These are phyloP conservation scores for Drosophila nigromelanica DNA, from an alignment of 1,140 invertebrate species.

Conservation along the genomic window DNA sequence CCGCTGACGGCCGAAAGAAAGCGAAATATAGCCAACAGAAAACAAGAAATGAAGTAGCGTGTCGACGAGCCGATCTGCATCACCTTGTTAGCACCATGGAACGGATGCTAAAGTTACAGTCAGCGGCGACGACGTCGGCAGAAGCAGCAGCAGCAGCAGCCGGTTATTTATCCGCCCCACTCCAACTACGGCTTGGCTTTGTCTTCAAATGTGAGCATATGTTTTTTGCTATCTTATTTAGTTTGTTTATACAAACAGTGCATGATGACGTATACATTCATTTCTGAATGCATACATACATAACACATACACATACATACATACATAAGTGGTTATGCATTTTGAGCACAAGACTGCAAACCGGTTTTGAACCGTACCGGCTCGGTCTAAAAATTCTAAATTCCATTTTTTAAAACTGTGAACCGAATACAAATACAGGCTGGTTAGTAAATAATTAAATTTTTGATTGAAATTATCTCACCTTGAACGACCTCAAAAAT, in stretches of 20 bases:
- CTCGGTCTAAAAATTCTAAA: no score
- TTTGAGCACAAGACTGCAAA: background rate
- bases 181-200: slow-evolving; percentile 25
- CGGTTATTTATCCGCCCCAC: slow-evolving; percentile 62
- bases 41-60: slow-evolving; percentile 70
- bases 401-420: no score
- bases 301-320: background rate
- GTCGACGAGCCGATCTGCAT: slow-evolving; percentile 72
- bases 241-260: slow-evolving; percentile 37
- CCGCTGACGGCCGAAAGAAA: slow-evolving; percentile 49
- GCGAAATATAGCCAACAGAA: slow-evolving; percentile 50
- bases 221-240: slow-evolving; percentile 10
- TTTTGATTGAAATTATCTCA: no score
- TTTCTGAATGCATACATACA: slow-evolving; percentile 5
- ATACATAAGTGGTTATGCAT: slow-evolving; percentile 7
- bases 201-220: slow-evolving; percentile 19
- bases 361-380: no score
- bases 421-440: no score
- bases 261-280: slow-evolving; percentile 8
- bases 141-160: slow-evolving; percentile 35
- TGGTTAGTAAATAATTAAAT: no score
- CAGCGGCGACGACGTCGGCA: slow-evolving; percentile 24
- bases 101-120: slow-evolving; percentile 14
- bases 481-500: no score
- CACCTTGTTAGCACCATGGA: slow-evolving; percentile 72